Evolutionary conservation across 2,797 vertebrate species (phyloP).

Genomic region (Hyperoplus immaculatus): DNA sequence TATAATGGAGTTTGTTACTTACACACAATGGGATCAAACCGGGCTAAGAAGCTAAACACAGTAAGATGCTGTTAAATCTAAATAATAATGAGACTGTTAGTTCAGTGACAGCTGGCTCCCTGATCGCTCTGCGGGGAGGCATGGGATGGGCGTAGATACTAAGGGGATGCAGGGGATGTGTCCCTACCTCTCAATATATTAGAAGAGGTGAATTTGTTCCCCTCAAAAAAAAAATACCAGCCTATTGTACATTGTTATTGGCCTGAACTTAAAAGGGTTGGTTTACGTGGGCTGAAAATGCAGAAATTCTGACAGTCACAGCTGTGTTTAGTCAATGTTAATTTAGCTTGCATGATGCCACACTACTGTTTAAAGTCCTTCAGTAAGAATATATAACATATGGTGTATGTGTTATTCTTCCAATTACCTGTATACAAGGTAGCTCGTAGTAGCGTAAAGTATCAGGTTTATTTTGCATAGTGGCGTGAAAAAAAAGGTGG

Average conservation of each 20-base stretch:
- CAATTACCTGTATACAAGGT: neutral
- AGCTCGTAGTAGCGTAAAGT: neutral
- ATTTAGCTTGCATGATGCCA: neutral
- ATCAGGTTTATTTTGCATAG: neutral
- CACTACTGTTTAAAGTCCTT: neutral
- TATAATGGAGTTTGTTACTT: slow-evolving; percentile 11
- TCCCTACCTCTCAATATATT: too few species aligned
- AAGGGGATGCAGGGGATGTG: too few species aligned
- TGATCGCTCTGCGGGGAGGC: slow-evolving; percentile 40
- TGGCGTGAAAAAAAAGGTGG: neutral
- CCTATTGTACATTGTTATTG: neutral
- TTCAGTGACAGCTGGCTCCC: slow-evolving; percentile 64
- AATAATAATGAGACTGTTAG: slow-evolving; percentile 50
- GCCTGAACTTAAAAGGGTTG: neutral
- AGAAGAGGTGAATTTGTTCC: too few species aligned
- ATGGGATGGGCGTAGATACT: too few species aligned
- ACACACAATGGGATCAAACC: slow-evolving; percentile 33
- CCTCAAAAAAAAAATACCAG: too few species aligned
- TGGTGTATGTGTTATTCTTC: neutral
- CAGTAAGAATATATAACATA: neutral
- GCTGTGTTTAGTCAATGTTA: slow-evolving; percentile 14
- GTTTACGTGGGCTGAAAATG: neutral
- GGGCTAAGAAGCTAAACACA: slow-evolving; percentile 58
- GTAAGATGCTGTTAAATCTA: slow-evolving; percentile 62
- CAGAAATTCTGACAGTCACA: neutral